phyloP scores from a whole-genome alignment of 2,888 invertebrate genomes.

The Pycnomerus fuliginosus region DNA sequence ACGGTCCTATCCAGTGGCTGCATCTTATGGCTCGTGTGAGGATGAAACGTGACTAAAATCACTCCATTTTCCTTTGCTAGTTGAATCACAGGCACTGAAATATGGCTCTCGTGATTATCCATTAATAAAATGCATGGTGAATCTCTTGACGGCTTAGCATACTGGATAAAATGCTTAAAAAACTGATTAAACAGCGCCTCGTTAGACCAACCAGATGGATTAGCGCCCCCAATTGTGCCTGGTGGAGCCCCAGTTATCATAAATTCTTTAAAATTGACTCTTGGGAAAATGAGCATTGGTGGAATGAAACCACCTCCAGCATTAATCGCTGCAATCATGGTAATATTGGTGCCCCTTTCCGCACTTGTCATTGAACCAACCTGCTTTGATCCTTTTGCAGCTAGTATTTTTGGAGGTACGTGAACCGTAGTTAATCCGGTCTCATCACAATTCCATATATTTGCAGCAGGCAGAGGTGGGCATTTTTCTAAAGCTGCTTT shows the following conservation, averaged over 20 bases:
- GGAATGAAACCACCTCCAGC: slow-evolving; percentile 30
- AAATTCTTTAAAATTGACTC: slow-evolving; percentile 28
- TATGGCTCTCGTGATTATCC: slow-evolving; percentile 39
- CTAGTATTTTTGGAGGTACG: slow-evolving; percentile 35
- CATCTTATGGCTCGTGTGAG: slow-evolving; percentile 29
- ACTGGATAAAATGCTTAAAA: slow-evolving; percentile 25
- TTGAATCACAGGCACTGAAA: neutral
- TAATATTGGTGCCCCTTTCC: slow-evolving; percentile 30
- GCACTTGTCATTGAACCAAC: slow-evolving; percentile 30
- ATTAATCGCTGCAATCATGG: slow-evolving; percentile 30
- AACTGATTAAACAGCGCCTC: slow-evolving; percentile 16
- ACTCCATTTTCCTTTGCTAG: slow-evolving; percentile 19
- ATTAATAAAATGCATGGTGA: slow-evolving; percentile 14
- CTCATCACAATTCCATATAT: slow-evolving; percentile 37
- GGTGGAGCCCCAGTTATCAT: slow-evolving; percentile 31
- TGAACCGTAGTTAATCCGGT: slow-evolving; percentile 38
- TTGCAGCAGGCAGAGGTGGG: slow-evolving; percentile 22
- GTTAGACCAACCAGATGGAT: slow-evolving; percentile 39
- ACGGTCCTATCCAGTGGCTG: slow-evolving; percentile 31
- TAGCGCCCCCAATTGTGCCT: slow-evolving; percentile 26
- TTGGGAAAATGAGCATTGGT: slow-evolving; percentile 34
- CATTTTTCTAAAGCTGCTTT: slow-evolving; percentile 25
- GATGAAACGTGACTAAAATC: slow-evolving; percentile 32
- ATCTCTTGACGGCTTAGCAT: slow-evolving; percentile 30
- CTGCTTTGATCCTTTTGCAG: slow-evolving; percentile 35